Conservation (phyloP, 2,113 vertebrate genomes). For the Rhabdornis inornatus region DNA sequence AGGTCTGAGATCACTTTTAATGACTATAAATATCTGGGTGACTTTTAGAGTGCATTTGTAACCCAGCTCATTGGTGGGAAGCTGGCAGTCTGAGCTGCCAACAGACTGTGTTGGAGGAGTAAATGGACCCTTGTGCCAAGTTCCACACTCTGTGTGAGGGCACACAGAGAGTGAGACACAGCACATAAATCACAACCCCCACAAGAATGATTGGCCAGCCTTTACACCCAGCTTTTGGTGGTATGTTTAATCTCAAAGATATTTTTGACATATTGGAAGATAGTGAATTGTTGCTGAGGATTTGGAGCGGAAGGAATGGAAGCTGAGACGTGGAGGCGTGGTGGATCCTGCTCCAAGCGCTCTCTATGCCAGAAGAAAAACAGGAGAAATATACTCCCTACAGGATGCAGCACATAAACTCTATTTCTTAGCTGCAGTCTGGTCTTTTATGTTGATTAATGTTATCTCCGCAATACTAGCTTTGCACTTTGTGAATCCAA, state of each 20-base stretch:
- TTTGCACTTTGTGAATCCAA: background rate
- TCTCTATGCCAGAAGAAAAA: background rate
- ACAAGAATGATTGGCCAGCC: background rate
- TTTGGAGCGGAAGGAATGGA: background rate
- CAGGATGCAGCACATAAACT: background rate
- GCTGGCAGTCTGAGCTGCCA: background rate
- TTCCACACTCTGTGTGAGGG: background rate
- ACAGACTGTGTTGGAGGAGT: background rate
- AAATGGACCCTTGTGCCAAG: background rate
- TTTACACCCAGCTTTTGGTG: background rate
- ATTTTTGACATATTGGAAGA: background rate
- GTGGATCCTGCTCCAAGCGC: background rate
- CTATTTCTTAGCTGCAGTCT: background rate
- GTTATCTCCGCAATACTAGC: background rate
- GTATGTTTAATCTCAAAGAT: background rate
- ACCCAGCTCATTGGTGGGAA: background rate
- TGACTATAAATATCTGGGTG: background rate
- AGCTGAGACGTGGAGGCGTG: background rate
- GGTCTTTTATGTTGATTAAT: background rate
- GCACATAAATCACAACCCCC: background rate
- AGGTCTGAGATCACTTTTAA: background rate
- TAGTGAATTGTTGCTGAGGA: background rate
- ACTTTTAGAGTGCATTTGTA: background rate
- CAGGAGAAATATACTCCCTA: background rate
- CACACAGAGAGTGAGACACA: background rate